Conservation (phyloP, 1,140 invertebrate genomes). For the Drosophila pandora region DNA sequence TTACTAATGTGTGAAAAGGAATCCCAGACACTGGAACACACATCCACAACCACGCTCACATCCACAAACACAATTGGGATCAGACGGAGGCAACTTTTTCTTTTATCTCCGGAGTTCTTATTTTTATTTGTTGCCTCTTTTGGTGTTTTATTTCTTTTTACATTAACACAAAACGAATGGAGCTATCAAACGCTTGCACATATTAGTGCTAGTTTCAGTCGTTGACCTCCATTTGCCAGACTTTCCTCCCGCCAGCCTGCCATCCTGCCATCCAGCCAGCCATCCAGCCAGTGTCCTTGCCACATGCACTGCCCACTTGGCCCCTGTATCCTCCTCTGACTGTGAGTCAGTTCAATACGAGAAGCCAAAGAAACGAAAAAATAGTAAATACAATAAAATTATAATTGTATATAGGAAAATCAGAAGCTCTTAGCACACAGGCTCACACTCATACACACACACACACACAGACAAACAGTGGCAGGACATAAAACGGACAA, state of each 20-base stretch:
- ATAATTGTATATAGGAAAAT: slow-evolving; percentile 83
- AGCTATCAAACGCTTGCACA: slow-evolving; percentile 52
- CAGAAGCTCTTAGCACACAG: slow-evolving; percentile 64
- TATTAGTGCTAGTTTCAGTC: slow-evolving; percentile 77
- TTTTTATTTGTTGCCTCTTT: slow-evolving; percentile 58
- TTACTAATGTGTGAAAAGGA: slow-evolving; percentile 20
- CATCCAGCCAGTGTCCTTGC: slow-evolving; percentile 32
- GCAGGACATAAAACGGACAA: slow-evolving; percentile 24
- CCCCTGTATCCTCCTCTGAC: slow-evolving; percentile 23
- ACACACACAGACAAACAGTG: slow-evolving; percentile 7
- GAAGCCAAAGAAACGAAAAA: slow-evolving; percentile 79
- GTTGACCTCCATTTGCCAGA: slow-evolving; percentile 82
- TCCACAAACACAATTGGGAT: slow-evolving; percentile 29
- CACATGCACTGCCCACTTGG: slow-evolving; percentile 34
- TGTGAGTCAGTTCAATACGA: slow-evolving; percentile 78
- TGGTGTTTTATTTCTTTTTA: slow-evolving; percentile 72
- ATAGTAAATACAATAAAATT: slow-evolving; percentile 83
- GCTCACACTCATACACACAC: slow-evolving; percentile 16
- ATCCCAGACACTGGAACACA: slow-evolving; percentile 31
- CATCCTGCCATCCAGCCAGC: background rate
- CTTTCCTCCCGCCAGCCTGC: slow-evolving; percentile 21
- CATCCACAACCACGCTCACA: background rate
- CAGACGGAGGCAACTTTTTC: slow-evolving; percentile 68
- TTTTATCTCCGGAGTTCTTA: slow-evolving; percentile 60
- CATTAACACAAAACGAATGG: slow-evolving; percentile 68